Base-by-base conservation (phyloP, 2,888 invertebrate genomes). In the Timema podura region DNA sequence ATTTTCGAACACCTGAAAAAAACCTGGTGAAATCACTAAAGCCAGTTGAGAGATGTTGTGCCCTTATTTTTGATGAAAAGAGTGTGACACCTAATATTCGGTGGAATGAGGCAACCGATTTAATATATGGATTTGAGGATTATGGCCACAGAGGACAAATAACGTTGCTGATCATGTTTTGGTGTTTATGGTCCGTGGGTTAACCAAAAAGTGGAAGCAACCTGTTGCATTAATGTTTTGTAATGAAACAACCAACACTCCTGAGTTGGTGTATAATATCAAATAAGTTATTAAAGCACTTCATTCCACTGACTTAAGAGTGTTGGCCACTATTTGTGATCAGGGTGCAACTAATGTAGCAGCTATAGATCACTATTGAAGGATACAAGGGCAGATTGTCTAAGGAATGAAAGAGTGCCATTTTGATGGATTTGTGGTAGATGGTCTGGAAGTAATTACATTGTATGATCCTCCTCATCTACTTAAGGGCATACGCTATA, bases 141-240 rank as follows among this genome's bases (percentile, higher is more conserved):
- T 6, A 44, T 16, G 59, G 59, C 16, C 16, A 59, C 44, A 44
- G 44, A 59, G 44, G 6, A 15, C 16, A 44, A 59, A 59, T 44
- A 57, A 6, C 7, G n/a, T 57, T 57, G 57, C 57, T 57, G 57
- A 57, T 57, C 57, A 57, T 57, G 57, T 13, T 57, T 11, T 9
- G 6, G 59, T 59, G 8, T 59, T 59, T 5, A 15, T 59, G 59
- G 6, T 6, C 11, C 9, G 11, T 5, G 16, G 59, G 15, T 44
- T 59, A 16, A 57, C 15, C n/a, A 57, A 16, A 11, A 61, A 61
- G 8, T 61, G 16, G 16, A 61, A 61, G 10, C 61, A 61, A 11
- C 30, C 61, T 15, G 3, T 61, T 11, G 16, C 61, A 5, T 61
- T 61, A 7, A 9, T 5, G 6, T 61, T 15, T 16, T 16, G 16